A percentile compares a stretch with the other conserved stretches of the same genome.
phyloP scores from a whole-genome alignment of 1,140 invertebrate species.

The Macrosteles quadrilineatus region DNA sequence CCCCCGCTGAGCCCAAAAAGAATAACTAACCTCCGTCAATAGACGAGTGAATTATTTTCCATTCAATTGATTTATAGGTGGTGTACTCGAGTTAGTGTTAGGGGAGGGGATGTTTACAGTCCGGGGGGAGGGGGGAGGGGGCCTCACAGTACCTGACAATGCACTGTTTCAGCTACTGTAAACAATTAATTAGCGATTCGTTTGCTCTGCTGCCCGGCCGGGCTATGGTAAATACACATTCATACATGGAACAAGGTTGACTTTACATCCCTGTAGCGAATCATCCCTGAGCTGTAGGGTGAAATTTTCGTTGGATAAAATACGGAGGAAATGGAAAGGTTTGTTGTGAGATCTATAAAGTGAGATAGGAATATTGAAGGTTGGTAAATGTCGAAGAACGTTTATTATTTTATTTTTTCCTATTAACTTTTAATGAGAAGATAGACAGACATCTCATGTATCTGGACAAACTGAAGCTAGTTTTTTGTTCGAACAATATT shows the following conservation, averaged over 20 bases:
- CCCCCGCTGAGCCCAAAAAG: background rate
- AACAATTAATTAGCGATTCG: slow-evolving; percentile 27
- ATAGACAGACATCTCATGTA: too few relatives aligned
- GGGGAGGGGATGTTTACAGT: background rate
- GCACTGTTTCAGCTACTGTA: slow-evolving; percentile 16
- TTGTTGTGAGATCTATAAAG: too few relatives aligned
- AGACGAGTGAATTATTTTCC: slow-evolving; percentile 15
- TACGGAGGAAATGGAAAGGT: too few relatives aligned
- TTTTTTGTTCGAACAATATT: too few relatives aligned
- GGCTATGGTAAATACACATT: slow-evolving; percentile 4
- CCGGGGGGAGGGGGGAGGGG: background rate
- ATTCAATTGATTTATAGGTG: slow-evolving; percentile 26
- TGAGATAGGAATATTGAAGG: too few relatives aligned
- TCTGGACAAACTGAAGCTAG: too few relatives aligned
- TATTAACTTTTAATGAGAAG: too few relatives aligned
- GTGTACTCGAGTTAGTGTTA: slow-evolving; percentile 13
- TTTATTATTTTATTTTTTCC: too few relatives aligned
- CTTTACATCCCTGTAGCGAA: too few relatives aligned
- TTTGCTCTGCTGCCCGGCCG: background rate
- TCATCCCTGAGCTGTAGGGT: too few relatives aligned
- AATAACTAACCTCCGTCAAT: slow-evolving; percentile 16
- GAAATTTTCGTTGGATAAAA: too few relatives aligned
- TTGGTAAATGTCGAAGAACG: too few relatives aligned
- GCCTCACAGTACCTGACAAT: background rate
- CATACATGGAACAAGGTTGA: background rate